Evolutionary conservation across 2,888 invertebrate genomes (phyloP), one percentile per base, ranked within the genome.

Genomic region (Ichneumoninae sp.): DNA sequence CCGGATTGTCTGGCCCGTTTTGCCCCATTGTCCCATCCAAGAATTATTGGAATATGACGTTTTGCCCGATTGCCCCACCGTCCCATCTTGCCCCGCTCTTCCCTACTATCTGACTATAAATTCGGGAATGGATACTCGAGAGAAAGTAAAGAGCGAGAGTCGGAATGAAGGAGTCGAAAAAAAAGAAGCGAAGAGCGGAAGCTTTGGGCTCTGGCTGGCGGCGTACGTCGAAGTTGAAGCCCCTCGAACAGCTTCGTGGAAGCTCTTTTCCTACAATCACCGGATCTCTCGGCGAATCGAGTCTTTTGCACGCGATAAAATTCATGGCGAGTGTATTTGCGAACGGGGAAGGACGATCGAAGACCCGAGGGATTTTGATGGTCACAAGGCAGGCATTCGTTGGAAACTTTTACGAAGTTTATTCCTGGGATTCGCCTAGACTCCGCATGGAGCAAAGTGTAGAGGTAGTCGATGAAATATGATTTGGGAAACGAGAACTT

Each of bases 291-390:
- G 65, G 65, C 52, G 75, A 79, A 83, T 75, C 63, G 69, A 76
- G 74, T 77, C 68, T 77, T 69, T 80, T 77, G 73, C 77, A 81
- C 81, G 79, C 77, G 69, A 81, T 84, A 77, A 77, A 81, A 77
- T 77, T 81, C 73, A 84, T 69, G 73, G 70, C 52, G 40, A 71
- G 73, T 73, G 57, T 82, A 79, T 82, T 70, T 66, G 50, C 69
- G 44, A 82, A 71, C 57, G 57, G 57, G 36, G 50, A 75, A 66
- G 69, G 33, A 60, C 33, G 50, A 63, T 69, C 44, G 52, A 26
- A 81, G 74, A 69, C 68, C 77, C 71, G 66, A 80, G 33, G 71
- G 26, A 40, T 40, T 63, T 36, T 47, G 54, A 79, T 16, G 22
- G 36, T 8, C 66, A 13, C 33, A 0, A 13, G 5, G 40, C 22